These are phyloP conservation scores for Drosophila phalerata DNA, from an alignment of 2,888 invertebrate genomes.

Conservation along the genomic window DNA sequence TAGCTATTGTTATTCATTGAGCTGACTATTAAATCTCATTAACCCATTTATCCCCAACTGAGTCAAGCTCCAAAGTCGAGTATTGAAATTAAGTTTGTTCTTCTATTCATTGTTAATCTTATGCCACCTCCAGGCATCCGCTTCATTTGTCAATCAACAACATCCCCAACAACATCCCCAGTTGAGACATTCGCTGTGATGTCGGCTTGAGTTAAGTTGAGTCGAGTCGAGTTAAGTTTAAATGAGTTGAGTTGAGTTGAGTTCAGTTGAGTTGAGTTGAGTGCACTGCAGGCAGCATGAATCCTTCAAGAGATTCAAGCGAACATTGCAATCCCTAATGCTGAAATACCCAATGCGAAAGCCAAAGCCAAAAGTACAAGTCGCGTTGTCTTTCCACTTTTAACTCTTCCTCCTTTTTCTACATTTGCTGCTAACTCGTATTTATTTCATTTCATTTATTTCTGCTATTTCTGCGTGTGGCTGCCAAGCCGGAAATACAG, in stretches of 20 bases:
- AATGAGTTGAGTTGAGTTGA: not conserved
- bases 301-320: conserved; percentile 12
- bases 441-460: conserved; percentile 69
- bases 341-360: not conserved
- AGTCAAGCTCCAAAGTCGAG: not conserved
- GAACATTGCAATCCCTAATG: conserved; percentile 15
- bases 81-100: conserved; percentile 14
- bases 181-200: not conserved
- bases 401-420: not conserved
- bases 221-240: too few relatives aligned
- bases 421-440: conserved; percentile 46
- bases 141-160: conserved; percentile 70
- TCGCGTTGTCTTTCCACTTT: not conserved
- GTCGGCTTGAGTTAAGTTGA: not conserved
- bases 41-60: conserved; percentile 10
- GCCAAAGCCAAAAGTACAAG: conserved; percentile 19
- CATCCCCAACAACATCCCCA: conserved; percentile 6
- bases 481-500: conserved; percentile 57
- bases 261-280: conserved; percentile 14
- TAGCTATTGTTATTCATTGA: conserved; percentile 13
- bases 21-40: conserved; percentile 40
- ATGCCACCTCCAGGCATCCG: conserved; percentile 46
- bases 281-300: conserved; percentile 30
- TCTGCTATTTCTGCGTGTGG: conserved; percentile 45
- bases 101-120: conserved; percentile 44